Evolutionary conservation across 1,140 invertebrate genomes (phyloP).

Genomic region (Drosophila virilis): DNA sequence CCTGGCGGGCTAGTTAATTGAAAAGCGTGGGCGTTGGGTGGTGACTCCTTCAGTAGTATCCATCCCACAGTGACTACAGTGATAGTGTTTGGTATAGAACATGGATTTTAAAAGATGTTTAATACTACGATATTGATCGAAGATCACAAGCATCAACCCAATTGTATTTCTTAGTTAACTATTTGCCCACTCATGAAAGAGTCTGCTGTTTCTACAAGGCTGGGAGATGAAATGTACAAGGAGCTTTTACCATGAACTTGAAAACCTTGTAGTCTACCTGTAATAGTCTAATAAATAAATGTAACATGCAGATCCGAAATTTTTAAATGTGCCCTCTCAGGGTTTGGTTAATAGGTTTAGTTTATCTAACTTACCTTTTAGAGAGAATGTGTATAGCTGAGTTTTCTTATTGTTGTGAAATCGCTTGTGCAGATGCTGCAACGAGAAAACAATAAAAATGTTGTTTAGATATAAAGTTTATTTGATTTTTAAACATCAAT

Average conservation of each 20-base stretch:
- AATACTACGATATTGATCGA: too few species aligned
- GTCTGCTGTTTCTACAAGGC: background rate
- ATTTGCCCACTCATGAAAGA: too few species aligned
- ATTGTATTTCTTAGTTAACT: too few species aligned
- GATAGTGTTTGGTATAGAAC: background rate
- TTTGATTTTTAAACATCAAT: too few species aligned
- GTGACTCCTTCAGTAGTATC: background rate
- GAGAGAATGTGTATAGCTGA: background rate
- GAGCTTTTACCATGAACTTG: background rate
- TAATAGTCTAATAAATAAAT: too few species aligned
- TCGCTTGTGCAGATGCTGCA: slow-evolving; percentile 6
- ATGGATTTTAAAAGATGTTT: too few species aligned
- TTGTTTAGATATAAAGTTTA: background rate
- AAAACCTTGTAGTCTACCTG: too few species aligned
- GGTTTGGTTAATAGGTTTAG: background rate
- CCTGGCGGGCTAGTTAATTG: slow-evolving; percentile 16
- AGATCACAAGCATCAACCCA: too few species aligned
- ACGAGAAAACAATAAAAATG: background rate
- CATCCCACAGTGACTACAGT: background rate
- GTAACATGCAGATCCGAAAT: too few species aligned
- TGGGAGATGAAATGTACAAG: background rate
- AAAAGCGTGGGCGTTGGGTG: background rate
- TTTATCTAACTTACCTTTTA: background rate
- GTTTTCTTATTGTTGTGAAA: background rate
- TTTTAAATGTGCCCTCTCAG: background rate